Percentiles rank a stretch among this genome's conserved stretches.
These are phyloP conservation scores for Tachycineta bicolor DNA, from an alignment of 2,113 vertebrate genomes.

Conservation along the genomic window DNA sequence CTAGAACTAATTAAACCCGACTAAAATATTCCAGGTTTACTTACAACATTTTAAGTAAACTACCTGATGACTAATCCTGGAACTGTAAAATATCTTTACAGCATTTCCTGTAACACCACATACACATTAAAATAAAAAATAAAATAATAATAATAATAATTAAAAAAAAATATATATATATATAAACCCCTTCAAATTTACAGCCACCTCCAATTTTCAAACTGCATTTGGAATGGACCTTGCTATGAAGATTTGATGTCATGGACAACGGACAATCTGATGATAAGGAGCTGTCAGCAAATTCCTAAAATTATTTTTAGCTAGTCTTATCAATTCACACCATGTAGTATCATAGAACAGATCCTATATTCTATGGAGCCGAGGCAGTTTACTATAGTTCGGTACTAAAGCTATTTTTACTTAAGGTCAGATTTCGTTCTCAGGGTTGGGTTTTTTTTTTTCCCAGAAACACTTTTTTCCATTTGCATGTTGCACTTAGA, in stretches of 20 bases:
- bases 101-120: background rate
- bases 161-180: background rate
- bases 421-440: background rate
- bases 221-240: background rate
- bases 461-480: background rate
- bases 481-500: background rate
- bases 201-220: background rate
- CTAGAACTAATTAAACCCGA: background rate
- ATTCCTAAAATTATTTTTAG: background rate
- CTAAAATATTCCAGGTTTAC: background rate
- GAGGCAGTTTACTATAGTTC: background rate
- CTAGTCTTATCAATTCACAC: background rate
- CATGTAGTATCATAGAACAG: background rate
- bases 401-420: background rate
- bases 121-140: background rate
- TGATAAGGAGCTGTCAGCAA: background rate
- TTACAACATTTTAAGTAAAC: background rate
- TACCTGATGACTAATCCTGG: background rate
- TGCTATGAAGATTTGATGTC: background rate
- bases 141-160: no score
- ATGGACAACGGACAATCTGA: background rate
- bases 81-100: background rate
- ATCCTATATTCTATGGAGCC: background rate
- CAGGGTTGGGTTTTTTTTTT: background rate
- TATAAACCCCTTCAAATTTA: background rate